phyloP scores from a whole-genome alignment of 1,140 invertebrate species.

The Anoplolepis gracilipes region DNA sequence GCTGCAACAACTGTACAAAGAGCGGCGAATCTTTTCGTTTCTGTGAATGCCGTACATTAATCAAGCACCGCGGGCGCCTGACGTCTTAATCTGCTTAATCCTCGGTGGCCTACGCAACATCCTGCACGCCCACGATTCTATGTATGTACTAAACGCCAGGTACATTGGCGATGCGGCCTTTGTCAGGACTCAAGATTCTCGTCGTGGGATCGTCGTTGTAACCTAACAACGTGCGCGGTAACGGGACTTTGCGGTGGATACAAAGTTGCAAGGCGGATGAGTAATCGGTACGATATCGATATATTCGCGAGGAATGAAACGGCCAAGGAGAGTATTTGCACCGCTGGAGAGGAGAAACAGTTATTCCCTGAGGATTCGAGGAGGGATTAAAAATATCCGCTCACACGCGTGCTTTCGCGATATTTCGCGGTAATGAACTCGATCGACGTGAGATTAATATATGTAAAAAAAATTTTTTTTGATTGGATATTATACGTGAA shows the following conservation, averaged over 20 bases:
- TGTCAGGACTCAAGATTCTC: slow-evolving; percentile 57
- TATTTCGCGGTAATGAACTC: slow-evolving; percentile 12
- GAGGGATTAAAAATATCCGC: slow-evolving; percentile 34
- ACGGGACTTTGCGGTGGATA: slow-evolving; percentile 60
- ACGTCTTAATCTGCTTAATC: slow-evolving; percentile 86
- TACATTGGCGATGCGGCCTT: slow-evolving; percentile 64
- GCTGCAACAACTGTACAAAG: slow-evolving; percentile 78
- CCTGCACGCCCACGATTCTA: slow-evolving; percentile 75
- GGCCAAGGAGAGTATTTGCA: slow-evolving; percentile 41
- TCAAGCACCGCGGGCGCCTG: slow-evolving; percentile 85
- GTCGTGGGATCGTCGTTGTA: slow-evolving; percentile 59
- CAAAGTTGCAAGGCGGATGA: slow-evolving; percentile 42
- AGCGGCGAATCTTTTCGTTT: slow-evolving; percentile 81
- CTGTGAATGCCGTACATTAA: slow-evolving; percentile 84
- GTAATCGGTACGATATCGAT: slow-evolving; percentile 62
- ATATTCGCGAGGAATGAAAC: slow-evolving; percentile 56
- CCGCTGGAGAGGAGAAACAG: slow-evolving; percentile 58
- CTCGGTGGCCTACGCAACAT: slow-evolving; percentile 76
- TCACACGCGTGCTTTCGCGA: neutral
- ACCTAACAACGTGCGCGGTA: slow-evolving; percentile 51
- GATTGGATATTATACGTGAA: neutral
- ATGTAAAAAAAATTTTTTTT: neutral
- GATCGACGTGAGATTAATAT: slow-evolving; percentile 16
- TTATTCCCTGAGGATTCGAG: slow-evolving; percentile 36
- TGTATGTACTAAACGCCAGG: slow-evolving; percentile 71